phyloP scores from a whole-genome alignment of 2,113 vertebrate genomes.

The Ariopsis seemanni region DNA sequence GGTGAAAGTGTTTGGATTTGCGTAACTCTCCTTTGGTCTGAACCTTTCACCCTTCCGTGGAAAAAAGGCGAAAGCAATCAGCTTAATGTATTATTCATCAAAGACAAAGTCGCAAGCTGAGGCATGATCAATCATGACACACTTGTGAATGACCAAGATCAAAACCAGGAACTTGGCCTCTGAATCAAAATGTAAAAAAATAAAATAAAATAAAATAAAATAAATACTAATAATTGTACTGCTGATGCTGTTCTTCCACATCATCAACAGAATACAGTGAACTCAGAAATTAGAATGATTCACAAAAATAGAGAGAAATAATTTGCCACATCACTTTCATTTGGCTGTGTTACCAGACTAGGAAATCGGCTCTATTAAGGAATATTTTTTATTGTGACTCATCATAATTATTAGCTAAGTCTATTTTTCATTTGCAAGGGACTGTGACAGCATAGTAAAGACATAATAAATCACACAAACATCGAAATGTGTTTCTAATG shows the following conservation, averaged over 20 bases:
- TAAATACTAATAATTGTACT: slow-evolving; percentile 36
- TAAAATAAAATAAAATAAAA: neutral
- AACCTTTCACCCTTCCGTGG: slow-evolving; percentile 30
- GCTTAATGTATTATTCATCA: slow-evolving; percentile 53
- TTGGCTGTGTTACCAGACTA: slow-evolving; percentile 54
- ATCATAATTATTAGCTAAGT: slow-evolving; percentile 48
- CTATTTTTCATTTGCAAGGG: slow-evolving; percentile 20
- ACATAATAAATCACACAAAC: neutral
- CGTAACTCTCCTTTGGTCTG: neutral
- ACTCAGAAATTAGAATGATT: neutral
- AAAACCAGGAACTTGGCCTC: slow-evolving; percentile 51
- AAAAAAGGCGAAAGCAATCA: neutral
- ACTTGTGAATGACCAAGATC: slow-evolving; percentile 59
- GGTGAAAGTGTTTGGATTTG: neutral
- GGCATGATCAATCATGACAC: slow-evolving; percentile 60
- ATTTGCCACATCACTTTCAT: slow-evolving; percentile 62
- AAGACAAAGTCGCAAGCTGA: slow-evolving; percentile 49
- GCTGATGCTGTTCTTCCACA: slow-evolving; percentile 50
- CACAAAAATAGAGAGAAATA: slow-evolving; percentile 32
- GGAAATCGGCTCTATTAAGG: slow-evolving; percentile 59
- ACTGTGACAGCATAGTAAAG: slow-evolving; percentile 12
- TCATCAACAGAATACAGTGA: slow-evolving; percentile 43
- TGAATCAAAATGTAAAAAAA: slow-evolving; percentile 16
- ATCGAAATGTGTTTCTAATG: slow-evolving; percentile 21
- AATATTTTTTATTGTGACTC: slow-evolving; percentile 47